These are phyloP conservation scores for Amphiprion percula DNA, from an alignment of 2,113 vertebrate species.

Conservation along the genomic window DNA sequence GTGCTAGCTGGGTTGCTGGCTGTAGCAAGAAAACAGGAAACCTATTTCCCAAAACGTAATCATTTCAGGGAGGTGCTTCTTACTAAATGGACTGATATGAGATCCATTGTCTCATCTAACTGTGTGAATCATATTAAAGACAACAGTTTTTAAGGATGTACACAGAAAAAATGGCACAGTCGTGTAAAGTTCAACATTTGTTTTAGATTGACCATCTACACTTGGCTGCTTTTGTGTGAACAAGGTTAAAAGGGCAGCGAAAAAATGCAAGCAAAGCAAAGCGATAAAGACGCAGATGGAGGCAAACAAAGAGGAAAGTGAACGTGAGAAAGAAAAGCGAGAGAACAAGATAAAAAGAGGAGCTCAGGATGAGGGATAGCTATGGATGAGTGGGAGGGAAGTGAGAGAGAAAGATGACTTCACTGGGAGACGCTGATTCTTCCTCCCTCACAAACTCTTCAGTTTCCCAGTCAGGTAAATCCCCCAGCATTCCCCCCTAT, in stretches of 20 bases:
- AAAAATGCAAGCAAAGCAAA: background rate
- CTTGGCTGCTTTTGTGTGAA: constrained; percentile 36
- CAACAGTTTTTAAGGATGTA: background rate
- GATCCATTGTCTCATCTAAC: too few species aligned
- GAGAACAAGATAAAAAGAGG: constrained; percentile 35
- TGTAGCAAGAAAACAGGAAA: too few species aligned
- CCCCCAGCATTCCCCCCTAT: constrained; percentile 55
- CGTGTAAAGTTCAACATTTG: background rate
- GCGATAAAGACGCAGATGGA: background rate
- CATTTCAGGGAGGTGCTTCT: too few species aligned
- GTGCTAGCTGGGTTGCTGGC: too few species aligned
- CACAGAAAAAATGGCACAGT: background rate
- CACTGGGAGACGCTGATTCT: constrained; percentile 58
- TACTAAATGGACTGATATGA: too few species aligned
- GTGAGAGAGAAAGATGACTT: constrained; percentile 67
- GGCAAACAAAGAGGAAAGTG: background rate
- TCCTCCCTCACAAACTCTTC: constrained; percentile 67
- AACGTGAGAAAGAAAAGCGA: background rate
- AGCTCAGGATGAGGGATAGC: constrained; percentile 61
- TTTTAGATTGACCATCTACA: background rate
- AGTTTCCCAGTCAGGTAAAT: constrained; percentile 76
- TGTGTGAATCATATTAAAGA: background rate
- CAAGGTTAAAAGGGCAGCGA: background rate
- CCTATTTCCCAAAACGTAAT: too few species aligned
- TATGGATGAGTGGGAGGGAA: constrained; percentile 51